Conservation (phyloP, 1,140 invertebrate species). For the Zaprionus ghesquierei region DNA sequence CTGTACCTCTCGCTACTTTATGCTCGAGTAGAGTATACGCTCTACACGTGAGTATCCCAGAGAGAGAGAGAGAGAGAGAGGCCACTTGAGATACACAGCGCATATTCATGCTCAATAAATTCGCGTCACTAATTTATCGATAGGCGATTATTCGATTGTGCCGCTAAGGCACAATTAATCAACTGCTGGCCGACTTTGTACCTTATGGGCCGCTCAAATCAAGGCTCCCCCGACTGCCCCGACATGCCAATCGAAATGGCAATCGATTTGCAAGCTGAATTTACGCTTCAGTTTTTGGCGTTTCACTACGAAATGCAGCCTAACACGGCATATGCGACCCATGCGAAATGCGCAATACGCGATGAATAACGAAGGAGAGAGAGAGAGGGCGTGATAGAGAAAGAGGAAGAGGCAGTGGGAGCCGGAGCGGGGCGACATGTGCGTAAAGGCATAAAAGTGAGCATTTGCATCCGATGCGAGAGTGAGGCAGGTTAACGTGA, state of each 20-base stretch:
- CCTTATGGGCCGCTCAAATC: neutral
- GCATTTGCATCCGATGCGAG: constrained; percentile 27
- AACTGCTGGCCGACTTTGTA: neutral
- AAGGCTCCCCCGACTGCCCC: neutral
- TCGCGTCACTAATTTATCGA: neutral
- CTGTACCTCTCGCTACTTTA: neutral
- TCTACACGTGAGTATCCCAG: no score
- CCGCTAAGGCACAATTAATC: neutral
- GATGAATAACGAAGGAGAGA: neutral
- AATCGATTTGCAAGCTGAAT: constrained; percentile 8
- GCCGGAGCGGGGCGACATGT: neutral
- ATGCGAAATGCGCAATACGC: neutral
- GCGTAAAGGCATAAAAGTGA: constrained; percentile 34
- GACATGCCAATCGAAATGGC: neutral
- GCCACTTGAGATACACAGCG: neutral
- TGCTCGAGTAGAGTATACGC: no score
- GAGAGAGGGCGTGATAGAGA: neutral
- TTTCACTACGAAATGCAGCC: constrained; percentile 1
- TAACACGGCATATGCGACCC: constrained; percentile 9
- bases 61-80: neutral
- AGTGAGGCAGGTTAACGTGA: constrained; percentile 58
- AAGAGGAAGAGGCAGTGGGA: neutral
- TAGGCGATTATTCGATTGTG: neutral
- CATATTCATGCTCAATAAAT: neutral
- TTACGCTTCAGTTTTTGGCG: constrained; percentile 3